These are phyloP conservation scores for Diplogasteroides magnus DNA, from an alignment of 1,140 invertebrate genomes.

Conservation along the genomic window DNA sequence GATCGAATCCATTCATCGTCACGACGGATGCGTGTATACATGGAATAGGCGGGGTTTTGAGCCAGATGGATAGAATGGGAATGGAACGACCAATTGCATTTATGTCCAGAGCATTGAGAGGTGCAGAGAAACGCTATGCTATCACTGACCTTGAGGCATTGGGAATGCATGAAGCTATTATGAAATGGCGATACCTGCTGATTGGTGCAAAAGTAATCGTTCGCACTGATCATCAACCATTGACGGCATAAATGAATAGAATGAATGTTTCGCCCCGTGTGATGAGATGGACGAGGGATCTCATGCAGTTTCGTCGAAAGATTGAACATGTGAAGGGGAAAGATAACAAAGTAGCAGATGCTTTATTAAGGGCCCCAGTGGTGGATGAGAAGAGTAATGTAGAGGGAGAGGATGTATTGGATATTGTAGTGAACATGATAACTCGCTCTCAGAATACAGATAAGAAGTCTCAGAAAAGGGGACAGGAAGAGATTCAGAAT, in stretches of 20 bases:
- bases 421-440: too few species aligned
- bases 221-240: too few species aligned
- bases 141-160: slow-evolving; percentile 20
- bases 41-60: slow-evolving; percentile 27
- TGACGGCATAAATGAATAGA: too few species aligned
- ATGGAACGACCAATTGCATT: slow-evolving; percentile 24
- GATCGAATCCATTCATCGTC: slow-evolving; percentile 23
- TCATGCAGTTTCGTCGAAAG: too few species aligned
- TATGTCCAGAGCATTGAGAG: slow-evolving; percentile 14
- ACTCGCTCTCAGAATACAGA: too few species aligned
- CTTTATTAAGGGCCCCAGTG: background rate
- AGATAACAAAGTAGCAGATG: too few species aligned
- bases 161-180: slow-evolving; percentile 6
- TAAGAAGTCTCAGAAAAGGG: background rate
- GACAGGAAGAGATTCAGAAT: background rate
- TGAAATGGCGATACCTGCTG: slow-evolving; percentile 1
- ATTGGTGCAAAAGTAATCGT: too few species aligned
- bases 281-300: too few species aligned
- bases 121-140: slow-evolving; percentile 20
- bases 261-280: too few species aligned
- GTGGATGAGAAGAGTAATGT: background rate
- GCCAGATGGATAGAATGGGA: slow-evolving; percentile 19
- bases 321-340: too few species aligned
- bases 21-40: slow-evolving; percentile 28
- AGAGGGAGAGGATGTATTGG: too few species aligned